Evolutionary conservation across 1,140 invertebrate genomes (phyloP).

Genomic region (Diabrotica undecimpunctata): DNA sequence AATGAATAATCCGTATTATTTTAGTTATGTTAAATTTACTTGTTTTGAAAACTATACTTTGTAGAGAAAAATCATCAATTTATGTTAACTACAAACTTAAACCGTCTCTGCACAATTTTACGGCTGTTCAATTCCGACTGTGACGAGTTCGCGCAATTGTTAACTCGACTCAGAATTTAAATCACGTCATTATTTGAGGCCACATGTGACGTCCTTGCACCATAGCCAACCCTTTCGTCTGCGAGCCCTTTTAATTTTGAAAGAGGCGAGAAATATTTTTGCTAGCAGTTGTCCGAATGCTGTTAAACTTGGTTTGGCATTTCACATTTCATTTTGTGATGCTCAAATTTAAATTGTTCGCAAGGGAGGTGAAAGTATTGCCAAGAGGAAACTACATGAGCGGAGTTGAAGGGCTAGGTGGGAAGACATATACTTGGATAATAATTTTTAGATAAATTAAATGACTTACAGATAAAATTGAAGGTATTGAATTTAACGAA

Average conservation of each 20-base stretch:
- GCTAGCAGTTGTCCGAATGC: not conserved
- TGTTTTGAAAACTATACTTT: too few species aligned
- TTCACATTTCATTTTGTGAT: not conserved
- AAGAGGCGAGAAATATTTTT: slow-evolving; percentile 18
- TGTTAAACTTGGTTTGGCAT: not conserved
- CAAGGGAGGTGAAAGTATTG: not conserved
- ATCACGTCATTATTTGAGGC: slow-evolving; percentile 27
- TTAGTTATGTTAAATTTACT: too few species aligned
- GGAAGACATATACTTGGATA: too few species aligned
- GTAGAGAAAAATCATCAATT: too few species aligned
- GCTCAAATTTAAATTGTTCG: not conserved
- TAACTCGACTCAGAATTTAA: slow-evolving; percentile 27
- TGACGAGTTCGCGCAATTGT: not conserved
- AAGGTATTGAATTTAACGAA: too few species aligned
- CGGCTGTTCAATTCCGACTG: too few species aligned
- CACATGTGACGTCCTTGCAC: slow-evolving; percentile 19
- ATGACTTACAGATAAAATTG: too few species aligned
- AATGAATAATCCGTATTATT: too few species aligned
- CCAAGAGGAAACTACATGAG: not conserved
- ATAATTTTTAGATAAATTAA: too few species aligned
- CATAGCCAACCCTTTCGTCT: slow-evolving; percentile 6
- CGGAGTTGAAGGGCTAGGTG: too few species aligned
- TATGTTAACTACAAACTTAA: too few species aligned
- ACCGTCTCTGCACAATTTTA: too few species aligned
- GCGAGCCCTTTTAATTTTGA: slow-evolving; percentile 19